Conservation (phyloP, 2,113 vertebrate species). For the Taurulus bubalis region DNA sequence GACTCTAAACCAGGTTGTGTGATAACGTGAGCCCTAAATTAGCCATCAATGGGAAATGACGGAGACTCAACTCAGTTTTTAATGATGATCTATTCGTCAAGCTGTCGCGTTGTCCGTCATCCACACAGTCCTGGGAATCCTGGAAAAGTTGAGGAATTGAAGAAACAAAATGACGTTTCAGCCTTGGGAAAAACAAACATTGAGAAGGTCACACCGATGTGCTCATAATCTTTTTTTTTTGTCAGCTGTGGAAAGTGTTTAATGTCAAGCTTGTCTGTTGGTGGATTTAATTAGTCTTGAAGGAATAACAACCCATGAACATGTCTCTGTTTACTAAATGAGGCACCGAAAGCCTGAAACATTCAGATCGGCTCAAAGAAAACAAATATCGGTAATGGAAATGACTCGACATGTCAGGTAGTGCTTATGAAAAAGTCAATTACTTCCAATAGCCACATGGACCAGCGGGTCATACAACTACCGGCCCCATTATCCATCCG, state of each 20-base stretch:
- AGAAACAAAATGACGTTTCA: slow-evolving; percentile 2
- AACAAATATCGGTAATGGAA: slow-evolving; percentile 54
- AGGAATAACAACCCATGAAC: slow-evolving; percentile 59
- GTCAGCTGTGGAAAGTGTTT: slow-evolving; percentile 42
- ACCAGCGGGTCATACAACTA: slow-evolving; percentile 26
- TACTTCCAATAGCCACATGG: slow-evolving; percentile 34
- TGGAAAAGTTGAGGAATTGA: slow-evolving; percentile 33
- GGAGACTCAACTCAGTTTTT: slow-evolving; percentile 37
- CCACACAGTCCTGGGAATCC: slow-evolving; percentile 18
- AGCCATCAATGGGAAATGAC: slow-evolving; percentile 3
- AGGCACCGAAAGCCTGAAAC: slow-evolving; percentile 37
- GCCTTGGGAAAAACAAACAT: slow-evolving; percentile 42
- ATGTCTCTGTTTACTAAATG: slow-evolving; percentile 61
- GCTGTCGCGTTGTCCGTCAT: slow-evolving; percentile 2
- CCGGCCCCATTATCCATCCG: slow-evolving; percentile 23
- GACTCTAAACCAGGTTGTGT: slow-evolving; percentile 8
- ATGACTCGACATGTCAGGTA: slow-evolving; percentile 40
- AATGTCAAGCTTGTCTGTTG: slow-evolving; percentile 66
- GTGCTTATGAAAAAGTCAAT: slow-evolving; percentile 49
- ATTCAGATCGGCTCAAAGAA: slow-evolving; percentile 44
- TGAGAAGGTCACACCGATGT: slow-evolving; percentile 54
- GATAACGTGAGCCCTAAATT: slow-evolving; percentile 34
- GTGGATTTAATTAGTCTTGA: slow-evolving; percentile 71
- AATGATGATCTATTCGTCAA: slow-evolving; percentile 15
- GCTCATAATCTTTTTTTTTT: slow-evolving; percentile 27